Conservation (phyloP, 2,888 invertebrate genomes). For the Dryadula phaetusa region DNA sequence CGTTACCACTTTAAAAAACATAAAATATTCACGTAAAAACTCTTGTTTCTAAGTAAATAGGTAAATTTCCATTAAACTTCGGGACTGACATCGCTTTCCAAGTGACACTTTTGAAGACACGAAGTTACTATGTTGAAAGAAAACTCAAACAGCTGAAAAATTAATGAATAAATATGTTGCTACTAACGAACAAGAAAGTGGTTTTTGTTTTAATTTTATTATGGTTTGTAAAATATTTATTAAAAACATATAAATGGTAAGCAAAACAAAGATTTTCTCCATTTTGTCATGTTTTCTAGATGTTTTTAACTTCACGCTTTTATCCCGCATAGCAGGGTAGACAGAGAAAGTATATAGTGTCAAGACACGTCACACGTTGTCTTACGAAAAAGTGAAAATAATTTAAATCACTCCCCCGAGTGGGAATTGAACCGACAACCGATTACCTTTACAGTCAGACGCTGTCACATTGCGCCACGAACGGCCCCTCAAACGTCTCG, state of each 20-base stretch:
- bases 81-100: background rate
- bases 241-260: background rate
- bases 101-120: background rate
- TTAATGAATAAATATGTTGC: background rate
- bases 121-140: background rate
- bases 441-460: too few relatives aligned
- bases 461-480: too few relatives aligned
- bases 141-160: background rate
- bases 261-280: too few relatives aligned
- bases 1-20: conserved; percentile 30
- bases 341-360: too few relatives aligned
- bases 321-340: too few relatives aligned
- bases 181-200: background rate
- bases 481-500: too few relatives aligned
- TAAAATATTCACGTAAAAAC: conserved; percentile 28
- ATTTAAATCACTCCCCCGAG: too few relatives aligned
- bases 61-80: conserved; percentile 14
- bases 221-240: conserved; percentile 1
- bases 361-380: too few relatives aligned
- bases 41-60: background rate
- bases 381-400: too few relatives aligned
- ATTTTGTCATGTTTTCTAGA: too few relatives aligned
- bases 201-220: background rate
- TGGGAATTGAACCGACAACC: too few relatives aligned
- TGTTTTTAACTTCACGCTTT: too few relatives aligned